Conservation (phyloP, 35 echinoderm and acorn worm genomes). For the Anneissia japonica region DNA sequence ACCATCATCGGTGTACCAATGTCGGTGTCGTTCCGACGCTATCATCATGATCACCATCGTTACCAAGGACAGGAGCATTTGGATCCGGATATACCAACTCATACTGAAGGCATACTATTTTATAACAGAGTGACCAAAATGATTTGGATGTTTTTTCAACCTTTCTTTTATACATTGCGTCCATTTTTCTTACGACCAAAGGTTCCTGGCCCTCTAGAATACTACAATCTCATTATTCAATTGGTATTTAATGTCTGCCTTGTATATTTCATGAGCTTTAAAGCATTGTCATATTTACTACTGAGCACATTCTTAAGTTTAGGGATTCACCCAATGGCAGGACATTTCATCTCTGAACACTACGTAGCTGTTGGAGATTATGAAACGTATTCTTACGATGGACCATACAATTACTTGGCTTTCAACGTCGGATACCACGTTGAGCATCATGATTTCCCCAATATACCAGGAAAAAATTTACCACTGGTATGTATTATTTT, state of each 20-base stretch:
- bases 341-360: slow-evolving; percentile 13
- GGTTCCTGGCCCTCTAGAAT: not conserved
- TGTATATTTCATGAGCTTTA: not conserved
- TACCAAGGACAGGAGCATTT: not conserved
- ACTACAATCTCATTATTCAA: not conserved
- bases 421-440: slow-evolving; percentile 16
- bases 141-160: slow-evolving; percentile 9
- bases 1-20: slow-evolving; percentile 11
- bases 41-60: slow-evolving; percentile 12
- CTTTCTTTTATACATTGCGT: not conserved
- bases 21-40: not conserved
- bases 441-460: slow-evolving; percentile 18
- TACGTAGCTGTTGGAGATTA: not conserved
- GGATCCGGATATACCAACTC: slow-evolving; percentile 7
- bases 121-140: not conserved
- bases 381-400: slow-evolving; percentile 11
- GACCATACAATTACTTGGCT: not conserved
- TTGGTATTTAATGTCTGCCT: not conserved
- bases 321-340: slow-evolving; percentile 8
- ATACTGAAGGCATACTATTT: not conserved
- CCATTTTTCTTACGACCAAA: not conserved
- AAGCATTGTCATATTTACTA: not conserved
- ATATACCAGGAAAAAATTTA: slow-evolving; percentile 3
- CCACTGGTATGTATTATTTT: not conserved
- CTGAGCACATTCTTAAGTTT: not conserved